Evolutionary conservation across 2,113 vertebrate genomes (phyloP).

Genomic region (Gopherus evgoodei): DNA sequence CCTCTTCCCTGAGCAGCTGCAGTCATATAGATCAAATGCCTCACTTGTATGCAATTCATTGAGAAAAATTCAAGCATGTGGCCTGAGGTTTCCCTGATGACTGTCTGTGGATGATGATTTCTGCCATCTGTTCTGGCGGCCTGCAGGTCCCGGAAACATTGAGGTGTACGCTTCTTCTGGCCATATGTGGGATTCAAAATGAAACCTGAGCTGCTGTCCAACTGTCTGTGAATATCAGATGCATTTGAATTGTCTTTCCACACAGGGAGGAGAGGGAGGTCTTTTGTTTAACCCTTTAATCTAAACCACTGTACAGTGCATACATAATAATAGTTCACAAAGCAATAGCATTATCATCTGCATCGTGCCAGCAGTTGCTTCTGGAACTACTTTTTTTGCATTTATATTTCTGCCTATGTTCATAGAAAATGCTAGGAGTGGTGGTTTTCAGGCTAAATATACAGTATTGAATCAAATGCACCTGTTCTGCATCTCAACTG

Average conservation of each 20-base stretch:
- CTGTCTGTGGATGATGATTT: slow-evolving; percentile 77
- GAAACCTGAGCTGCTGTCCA: slow-evolving; percentile 71
- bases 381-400: slow-evolving; percentile 3
- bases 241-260: slow-evolving; percentile 50
- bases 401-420: background rate
- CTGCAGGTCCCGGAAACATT: slow-evolving; percentile 70
- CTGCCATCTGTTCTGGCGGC: slow-evolving; percentile 77
- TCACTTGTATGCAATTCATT: slow-evolving; percentile 42
- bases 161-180: slow-evolving; percentile 70
- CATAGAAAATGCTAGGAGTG: background rate
- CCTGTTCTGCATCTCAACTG: slow-evolving; percentile 4
- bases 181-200: slow-evolving; percentile 74
- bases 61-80: slow-evolving; percentile 65
- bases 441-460: slow-evolving; percentile 64
- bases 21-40: slow-evolving; percentile 41
- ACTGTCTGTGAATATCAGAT: slow-evolving; percentile 55
- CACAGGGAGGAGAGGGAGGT: background rate
- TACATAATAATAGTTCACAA: slow-evolving; percentile 57
- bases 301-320: slow-evolving; percentile 17
- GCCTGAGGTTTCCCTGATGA: slow-evolving; percentile 72
- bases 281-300: slow-evolving; percentile 72
- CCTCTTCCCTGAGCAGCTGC: slow-evolving; percentile 52
- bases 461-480: background rate
- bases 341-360: slow-evolving; percentile 59
- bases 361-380: slow-evolving; percentile 40